phyloP scores from a whole-genome alignment of 2,888 invertebrate species.

The Ectobius pallidus region DNA sequence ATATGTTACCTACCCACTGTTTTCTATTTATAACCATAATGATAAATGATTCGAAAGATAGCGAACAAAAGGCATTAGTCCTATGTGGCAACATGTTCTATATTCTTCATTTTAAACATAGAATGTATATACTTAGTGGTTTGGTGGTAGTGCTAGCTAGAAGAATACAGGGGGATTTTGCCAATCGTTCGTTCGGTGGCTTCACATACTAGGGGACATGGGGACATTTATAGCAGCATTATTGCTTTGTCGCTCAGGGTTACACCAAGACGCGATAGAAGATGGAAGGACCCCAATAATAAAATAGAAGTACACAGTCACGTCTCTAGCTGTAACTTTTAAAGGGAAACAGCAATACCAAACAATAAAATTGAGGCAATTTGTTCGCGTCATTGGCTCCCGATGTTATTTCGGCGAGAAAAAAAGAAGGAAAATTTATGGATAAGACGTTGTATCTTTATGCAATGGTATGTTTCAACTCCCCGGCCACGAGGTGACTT shows the following conservation, averaged over 20 bases:
- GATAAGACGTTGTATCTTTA: conserved; percentile 23
- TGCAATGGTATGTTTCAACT: neutral
- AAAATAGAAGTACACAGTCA: neutral
- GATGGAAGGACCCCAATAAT: neutral
- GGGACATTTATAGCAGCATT: neutral
- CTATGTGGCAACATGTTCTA: too few species aligned
- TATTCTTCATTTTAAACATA: too few species aligned
- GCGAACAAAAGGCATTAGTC: too few species aligned
- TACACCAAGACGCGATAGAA: too few species aligned
- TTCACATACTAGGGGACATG: too few species aligned
- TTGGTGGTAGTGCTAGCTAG: too few species aligned
- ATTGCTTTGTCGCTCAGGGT: neutral
- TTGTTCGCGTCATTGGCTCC: conserved; percentile 17
- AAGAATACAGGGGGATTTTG: too few species aligned
- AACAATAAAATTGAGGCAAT: conserved; percentile 29
- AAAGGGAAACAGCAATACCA: conserved; percentile 7
- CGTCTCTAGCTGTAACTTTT: neutral
- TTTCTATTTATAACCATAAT: too few species aligned
- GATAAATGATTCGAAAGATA: too few species aligned
- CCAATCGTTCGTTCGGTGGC: too few species aligned
- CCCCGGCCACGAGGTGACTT: neutral
- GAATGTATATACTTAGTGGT: too few species aligned
- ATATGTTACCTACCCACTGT: too few species aligned
- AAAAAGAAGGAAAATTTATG: conserved; percentile 13
- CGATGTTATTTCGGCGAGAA: conserved; percentile 22